Evolutionary conservation across 2,113 vertebrate genomes (phyloP), one percentile per base, ranked within the genome.

Genomic region (Notarius quadriscutis): DNA sequence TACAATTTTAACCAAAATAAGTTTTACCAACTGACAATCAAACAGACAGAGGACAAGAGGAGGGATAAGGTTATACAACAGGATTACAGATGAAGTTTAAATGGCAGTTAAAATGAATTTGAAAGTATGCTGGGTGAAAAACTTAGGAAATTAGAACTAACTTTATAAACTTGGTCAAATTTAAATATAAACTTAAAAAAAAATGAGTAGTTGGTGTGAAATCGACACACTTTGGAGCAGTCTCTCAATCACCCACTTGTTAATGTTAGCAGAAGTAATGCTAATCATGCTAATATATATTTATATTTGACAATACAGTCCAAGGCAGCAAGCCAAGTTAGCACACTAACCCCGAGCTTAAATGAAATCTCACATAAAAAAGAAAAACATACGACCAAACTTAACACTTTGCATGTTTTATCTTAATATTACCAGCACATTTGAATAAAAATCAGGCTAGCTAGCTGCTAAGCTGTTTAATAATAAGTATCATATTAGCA

Each of bases 271-370:
- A 15, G 9, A 53, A 85, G 72, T 48, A 1, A 1, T 77, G 84
- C 84, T 85, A 85, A 65, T 85, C 55, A 51, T 63, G 72, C 84
- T 85, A 85, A 85, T 27, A 53, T 81, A 4, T 10, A 48, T 18
- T 75, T 62, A 4, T 18, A 48, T 18, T 75, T 62, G 14, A n/a
- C 20, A 25, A 75, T 11, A 60, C 69, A 48, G 12, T 50, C 14
- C 15, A 58, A 25, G 9, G 72, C 72, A 62, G 34, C 25, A 50
- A 63, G 72, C 84, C 30, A 57, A 60, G 9, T 34, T 18, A 27
- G 65, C 14, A 60, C 55, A 41, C 83, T 72, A 34, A 84, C 30
- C 10, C 51, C 9, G 8, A 84, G 2, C 8, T 51, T 7, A 34
- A 71, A 53, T 20, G 30, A 14, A 74, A 8, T 48, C 9, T 27